Evolutionary conservation across 2,113 vertebrate genomes (phyloP).

Genomic region (Sus scrofa): T2T-Sscrofa CM000819.6:87284001-87284500

Average conservation of each 20-base stretch:
- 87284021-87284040: conserved; percentile 2
- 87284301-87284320: conserved; percentile 27
- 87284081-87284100: background rate
- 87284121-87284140: background rate
- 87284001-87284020: background rate
- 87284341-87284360: background rate
- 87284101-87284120: background rate
- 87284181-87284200: background rate
- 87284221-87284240: background rate
- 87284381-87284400: background rate
- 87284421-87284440: background rate
- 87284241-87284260: background rate
- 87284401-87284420: background rate
- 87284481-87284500: background rate
- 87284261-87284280: background rate
- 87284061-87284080: background rate
- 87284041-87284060: background rate
- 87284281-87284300: background rate
- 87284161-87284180: background rate
- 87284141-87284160: background rate
- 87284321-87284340: background rate
- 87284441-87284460: background rate
- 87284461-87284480: background rate
- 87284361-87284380: background rate
- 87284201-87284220: background rate